Conservation (phyloP, 2,797 vertebrate species). For the Cuculus canorus region DNA sequence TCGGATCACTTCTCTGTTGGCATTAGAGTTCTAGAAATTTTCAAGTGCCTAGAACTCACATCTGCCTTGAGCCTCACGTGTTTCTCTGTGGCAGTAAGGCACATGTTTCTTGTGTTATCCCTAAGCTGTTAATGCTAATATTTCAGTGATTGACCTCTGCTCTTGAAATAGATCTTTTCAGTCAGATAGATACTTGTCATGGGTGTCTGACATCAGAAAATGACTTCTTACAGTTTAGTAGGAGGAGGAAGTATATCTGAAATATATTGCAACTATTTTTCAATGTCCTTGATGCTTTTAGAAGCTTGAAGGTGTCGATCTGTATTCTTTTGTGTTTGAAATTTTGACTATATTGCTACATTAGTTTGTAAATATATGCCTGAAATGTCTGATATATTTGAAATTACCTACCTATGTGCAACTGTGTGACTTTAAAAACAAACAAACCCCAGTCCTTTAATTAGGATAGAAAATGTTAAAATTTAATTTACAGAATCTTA, state of each 20-base stretch:
- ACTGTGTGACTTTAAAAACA: background rate
- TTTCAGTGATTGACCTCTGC: background rate
- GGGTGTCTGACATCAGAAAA: background rate
- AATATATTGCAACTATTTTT: background rate
- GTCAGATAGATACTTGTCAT: background rate
- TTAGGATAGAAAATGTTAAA: background rate
- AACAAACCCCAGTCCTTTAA: background rate
- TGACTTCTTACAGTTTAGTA: background rate
- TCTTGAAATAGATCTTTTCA: background rate
- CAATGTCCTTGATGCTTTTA: background rate
- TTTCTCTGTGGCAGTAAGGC: background rate
- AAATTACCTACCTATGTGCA: background rate
- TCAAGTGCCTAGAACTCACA: background rate
- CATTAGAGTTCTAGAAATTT: background rate
- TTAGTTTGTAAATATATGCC: background rate
- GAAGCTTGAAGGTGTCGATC: background rate
- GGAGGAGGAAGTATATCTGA: background rate
- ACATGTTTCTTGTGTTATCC: background rate
- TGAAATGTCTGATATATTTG: background rate
- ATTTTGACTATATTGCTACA: background rate
- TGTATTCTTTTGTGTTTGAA: background rate
- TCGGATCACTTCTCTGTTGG: background rate
- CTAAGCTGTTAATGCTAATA: background rate
- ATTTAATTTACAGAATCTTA: background rate
- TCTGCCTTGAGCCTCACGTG: background rate